Evolutionary conservation across 2,797 vertebrate species (phyloP), one percentile per base, ranked within the genome.

Genomic region (Channa striata): DNA sequence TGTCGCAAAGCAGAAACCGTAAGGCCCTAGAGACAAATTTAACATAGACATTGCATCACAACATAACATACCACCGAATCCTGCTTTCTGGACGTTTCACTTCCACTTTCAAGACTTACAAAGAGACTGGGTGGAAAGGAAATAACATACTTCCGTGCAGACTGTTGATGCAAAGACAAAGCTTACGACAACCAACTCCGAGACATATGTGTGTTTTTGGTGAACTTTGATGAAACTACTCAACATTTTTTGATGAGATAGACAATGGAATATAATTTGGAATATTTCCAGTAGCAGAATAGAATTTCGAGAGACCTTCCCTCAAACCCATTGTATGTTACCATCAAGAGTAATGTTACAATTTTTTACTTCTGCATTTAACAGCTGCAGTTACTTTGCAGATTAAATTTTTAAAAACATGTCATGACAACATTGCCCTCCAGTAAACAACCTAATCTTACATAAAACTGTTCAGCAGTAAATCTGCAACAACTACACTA

Each of bases 51-150:
- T 58, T 77, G 68, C 48, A 16, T 76, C 42, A 72, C 59, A 21
- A 11, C 57, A 64, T 52, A 68, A 73, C 25, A 56, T 14, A 52
- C 48, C 48, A 76, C 68, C 59, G 78, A 69, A 68, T 61, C 52
- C 0, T 30, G 40, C 77, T 74, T 51, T 80, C 74, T 86, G 79
- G 72, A 59, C 1, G 48, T 88, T 86, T 86, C 84, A 86, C 85
- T 91, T 93, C 92, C 87, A 91, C 86, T 90, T 91, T 87, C 74
- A 71, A 59, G 52, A 65, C 25, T 54, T 65, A 2, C 17, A 54
- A 64, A 74, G 16, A 74, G 17, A 34, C 65, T 34, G 5, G n/a
- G 48, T 6, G 1, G 61, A 65, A 34, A 82, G 66, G 43, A 82
- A 80, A 79, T 51, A 13, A 69, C 59, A 39, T 0, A 61, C 40